phyloP scores from a whole-genome alignment of 2,888 invertebrate genomes.

The Ariolimax columbianus region DNA sequence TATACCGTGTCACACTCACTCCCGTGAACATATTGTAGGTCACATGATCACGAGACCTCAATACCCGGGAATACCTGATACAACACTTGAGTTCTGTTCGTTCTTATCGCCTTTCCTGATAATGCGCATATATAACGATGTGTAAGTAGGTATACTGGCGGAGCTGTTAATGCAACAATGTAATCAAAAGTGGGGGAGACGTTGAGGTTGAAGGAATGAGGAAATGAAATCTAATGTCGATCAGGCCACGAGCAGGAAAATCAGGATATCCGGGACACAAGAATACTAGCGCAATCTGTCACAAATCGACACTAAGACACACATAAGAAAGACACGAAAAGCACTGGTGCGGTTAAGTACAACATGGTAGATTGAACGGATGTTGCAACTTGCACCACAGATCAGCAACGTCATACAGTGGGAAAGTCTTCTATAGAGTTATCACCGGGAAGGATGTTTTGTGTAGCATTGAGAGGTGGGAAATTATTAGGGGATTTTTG shows the following conservation, averaged over 20 bases:
- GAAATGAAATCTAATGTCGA: constrained; percentile 1
- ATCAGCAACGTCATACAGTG: neutral
- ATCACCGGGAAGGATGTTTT: neutral
- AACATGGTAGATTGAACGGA: neutral
- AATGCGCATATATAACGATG: neutral
- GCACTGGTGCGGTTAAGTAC: constrained; percentile 6
- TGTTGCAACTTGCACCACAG: neutral
- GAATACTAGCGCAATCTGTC: neutral
- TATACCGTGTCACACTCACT: no score
- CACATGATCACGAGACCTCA: no score
- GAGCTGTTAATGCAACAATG: neutral
- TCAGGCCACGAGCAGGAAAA: neutral
- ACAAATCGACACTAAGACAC: neutral
- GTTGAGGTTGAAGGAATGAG: neutral
- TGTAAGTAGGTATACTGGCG: neutral
- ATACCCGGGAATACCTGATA: no score
- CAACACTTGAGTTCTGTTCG: no score
- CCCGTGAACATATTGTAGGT: no score
- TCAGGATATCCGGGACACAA: constrained; percentile 17
- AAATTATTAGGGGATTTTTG: neutral
- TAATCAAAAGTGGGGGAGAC: neutral
- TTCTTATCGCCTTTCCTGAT: neutral
- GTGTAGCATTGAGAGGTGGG: neutral
- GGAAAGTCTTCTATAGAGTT: neutral
- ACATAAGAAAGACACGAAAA: neutral